Evolutionary conservation across 1,140 invertebrate species (phyloP), one percentile per base, ranked within the genome.

Genomic region (Sarcophaga bullata): DNA sequence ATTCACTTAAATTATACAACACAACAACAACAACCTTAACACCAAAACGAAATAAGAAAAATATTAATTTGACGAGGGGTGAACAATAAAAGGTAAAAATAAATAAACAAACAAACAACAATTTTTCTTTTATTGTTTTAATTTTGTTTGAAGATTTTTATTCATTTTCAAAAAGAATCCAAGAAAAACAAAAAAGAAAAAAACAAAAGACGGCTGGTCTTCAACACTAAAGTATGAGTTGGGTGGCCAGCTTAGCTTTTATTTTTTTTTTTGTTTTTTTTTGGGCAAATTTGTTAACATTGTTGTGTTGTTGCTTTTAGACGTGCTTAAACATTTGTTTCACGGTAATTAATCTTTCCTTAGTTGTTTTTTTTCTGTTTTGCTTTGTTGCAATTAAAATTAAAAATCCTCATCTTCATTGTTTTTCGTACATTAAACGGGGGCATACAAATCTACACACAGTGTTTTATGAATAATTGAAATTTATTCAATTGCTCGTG

Each of bases 401-500:
- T 58, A 47, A 58, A 58, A 80, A 68, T 15, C 15, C 8, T 10
- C 49, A 17, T 62, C 46, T 52, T 80, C 76, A 19, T 80, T 80
- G 46, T 19, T 46, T 6, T 62, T 47, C 25, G 8, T 49, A 15
- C 10, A 25, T 62, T 25, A n/a, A n/a, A 54, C 8, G n/a, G 37
- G 47, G 15, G 47, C 37, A 76, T 15, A 76, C 47, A 76, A 76
- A 75, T 15, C 13, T n/a, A 49, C 37, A n/a, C n/a, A 80, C 46
- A 62, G 52, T 80, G 25, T n/a, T 37, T 37, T 68, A 80, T 80
- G 58, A 80, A 80, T 80, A 80, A 80, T 80, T 80, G 48, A 80
- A 80, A 68, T 62, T 58, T 68, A 80, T 62, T 80, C 52, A 80
- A 80, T 80, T 80, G 80, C 80, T 80, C 80, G 58, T 80, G 80